phyloP scores from a whole-genome alignment of 2,888 invertebrate species.

The Apomyelois bistriatella region DNA sequence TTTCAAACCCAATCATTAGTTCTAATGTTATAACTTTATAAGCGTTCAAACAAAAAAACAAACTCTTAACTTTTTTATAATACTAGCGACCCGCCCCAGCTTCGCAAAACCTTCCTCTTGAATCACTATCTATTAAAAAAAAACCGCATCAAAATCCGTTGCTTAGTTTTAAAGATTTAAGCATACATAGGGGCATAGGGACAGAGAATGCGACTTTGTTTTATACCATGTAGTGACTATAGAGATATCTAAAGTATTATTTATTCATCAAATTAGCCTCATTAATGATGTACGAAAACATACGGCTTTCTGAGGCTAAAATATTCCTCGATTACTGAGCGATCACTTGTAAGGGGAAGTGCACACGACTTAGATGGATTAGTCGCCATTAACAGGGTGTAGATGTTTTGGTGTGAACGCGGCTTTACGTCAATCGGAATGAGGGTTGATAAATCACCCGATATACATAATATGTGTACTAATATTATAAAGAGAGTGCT shows the following conservation, averaged over 20 bases:
- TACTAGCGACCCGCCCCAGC: no score
- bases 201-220: no score
- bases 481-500: not conserved
- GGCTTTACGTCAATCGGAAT: conserved; percentile 18
- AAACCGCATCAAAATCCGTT: no score
- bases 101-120: no score
- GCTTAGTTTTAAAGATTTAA: no score
- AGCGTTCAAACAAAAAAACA: no score
- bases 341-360: conserved; percentile 28
- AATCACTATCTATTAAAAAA: no score
- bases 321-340: conserved; percentile 20
- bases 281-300: not conserved
- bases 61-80: no score
- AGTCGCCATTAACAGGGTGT: conserved; percentile 37
- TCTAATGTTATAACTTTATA: no score
- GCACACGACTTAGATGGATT: conserved; percentile 50
- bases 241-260: not conserved
- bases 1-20: no score
- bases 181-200: no score
- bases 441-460: not conserved
- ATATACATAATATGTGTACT: not conserved
- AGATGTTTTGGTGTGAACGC: conserved; percentile 6
- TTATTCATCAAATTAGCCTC: not conserved
- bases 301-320: conserved; percentile 11
- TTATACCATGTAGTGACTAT: no score